Evolutionary conservation across 1,140 invertebrate species (phyloP).

Genomic region (Sarcophaga bullata): DNA sequence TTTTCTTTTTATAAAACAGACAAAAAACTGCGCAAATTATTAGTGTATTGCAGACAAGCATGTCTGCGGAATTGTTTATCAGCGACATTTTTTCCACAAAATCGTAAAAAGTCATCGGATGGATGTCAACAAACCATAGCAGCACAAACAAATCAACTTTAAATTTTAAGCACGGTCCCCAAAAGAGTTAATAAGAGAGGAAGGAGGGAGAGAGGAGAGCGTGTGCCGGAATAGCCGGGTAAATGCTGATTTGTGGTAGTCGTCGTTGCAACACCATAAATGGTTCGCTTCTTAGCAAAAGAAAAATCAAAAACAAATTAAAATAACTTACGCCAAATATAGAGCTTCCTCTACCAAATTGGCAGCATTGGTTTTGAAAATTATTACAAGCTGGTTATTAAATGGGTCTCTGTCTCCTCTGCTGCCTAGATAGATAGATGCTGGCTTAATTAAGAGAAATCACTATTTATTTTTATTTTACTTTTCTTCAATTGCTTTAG

Average conservation of each 20-base stretch:
- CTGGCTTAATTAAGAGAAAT: background rate
- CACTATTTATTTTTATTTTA: background rate
- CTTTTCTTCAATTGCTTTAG: background rate
- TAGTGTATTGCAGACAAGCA: background rate
- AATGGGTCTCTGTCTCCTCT: background rate
- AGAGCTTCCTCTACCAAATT: background rate
- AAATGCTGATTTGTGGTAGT: no score
- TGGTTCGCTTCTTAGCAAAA: background rate
- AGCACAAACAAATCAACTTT: no score
- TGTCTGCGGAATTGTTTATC: background rate
- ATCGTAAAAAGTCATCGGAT: no score
- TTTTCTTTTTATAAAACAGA: no score
- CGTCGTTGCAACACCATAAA: background rate
- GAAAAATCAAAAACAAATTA: background rate
- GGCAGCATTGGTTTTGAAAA: background rate
- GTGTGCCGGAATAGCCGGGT: no score
- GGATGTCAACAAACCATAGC: background rate
- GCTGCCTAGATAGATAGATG: background rate
- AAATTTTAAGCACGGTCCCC: no score
- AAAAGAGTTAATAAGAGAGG: no score
- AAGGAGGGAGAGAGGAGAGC: no score
- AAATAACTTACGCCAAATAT: constrained; percentile 15
- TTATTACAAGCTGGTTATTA: background rate
- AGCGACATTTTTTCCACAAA: no score
- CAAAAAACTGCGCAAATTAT: background rate